A percentile compares a stretch with the other conserved stretches of the same genome.
Conservation (phyloP, 2,797 vertebrate genomes). For the Coranthus polyacanthus region DNA sequence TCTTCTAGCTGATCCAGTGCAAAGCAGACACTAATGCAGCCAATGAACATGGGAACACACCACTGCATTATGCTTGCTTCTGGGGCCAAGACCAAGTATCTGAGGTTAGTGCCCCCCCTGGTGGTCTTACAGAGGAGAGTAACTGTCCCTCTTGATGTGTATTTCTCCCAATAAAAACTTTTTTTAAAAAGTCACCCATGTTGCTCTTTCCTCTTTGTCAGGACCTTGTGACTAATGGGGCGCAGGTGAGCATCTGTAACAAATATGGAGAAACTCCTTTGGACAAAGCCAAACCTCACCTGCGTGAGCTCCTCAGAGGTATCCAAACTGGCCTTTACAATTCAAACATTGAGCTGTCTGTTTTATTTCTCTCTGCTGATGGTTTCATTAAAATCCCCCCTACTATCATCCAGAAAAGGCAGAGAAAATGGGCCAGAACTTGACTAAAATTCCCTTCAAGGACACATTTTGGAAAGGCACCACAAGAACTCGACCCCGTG, state of each 20-base stretch:
- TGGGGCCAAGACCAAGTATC: slow-evolving; percentile 95
- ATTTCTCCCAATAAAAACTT: not conserved
- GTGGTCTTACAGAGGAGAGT: slow-evolving; percentile 46
- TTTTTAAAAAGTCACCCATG: too few relatives aligned
- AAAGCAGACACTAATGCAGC: slow-evolving; percentile 96
- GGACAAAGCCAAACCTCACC: slow-evolving; percentile 94
- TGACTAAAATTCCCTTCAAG: slow-evolving; percentile 95
- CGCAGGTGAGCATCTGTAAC: slow-evolving; percentile 94
- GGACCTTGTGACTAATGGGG: slow-evolving; percentile 93
- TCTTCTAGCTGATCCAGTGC: slow-evolving; percentile 92
- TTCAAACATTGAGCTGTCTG: not conserved
- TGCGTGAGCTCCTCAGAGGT: slow-evolving; percentile 92
- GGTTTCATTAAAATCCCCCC: not conserved
- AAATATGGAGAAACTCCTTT: slow-evolving; percentile 95
- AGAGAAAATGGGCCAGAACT: slow-evolving; percentile 95
- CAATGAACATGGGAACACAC: slow-evolving; percentile 96
- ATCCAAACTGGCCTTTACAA: not conserved
- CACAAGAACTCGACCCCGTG: slow-evolving; percentile 95
- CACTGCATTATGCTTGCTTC: slow-evolving; percentile 98
- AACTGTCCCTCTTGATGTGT: not conserved
- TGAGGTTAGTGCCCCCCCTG: slow-evolving; percentile 88
- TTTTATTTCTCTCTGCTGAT: not conserved
- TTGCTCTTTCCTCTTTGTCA: slow-evolving; percentile 57
- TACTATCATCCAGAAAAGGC: slow-evolving; percentile 87
- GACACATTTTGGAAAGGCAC: slow-evolving; percentile 99